Conservation (phyloP, 1,140 invertebrate species). For the Aphelinus atriplicis region DNA sequence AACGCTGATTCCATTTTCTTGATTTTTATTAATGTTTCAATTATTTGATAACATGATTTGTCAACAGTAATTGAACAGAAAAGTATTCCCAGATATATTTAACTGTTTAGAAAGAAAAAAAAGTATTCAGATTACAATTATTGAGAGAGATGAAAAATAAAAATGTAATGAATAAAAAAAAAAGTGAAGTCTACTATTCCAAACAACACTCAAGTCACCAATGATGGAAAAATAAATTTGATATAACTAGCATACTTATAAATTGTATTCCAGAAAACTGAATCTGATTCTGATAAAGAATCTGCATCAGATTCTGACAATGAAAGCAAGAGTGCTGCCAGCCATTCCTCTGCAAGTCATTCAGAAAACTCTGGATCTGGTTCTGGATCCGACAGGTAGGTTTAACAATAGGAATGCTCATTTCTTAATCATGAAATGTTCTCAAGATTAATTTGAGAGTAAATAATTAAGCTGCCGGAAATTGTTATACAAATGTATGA, state of each 20-base stretch:
- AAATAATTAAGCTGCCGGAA: no score
- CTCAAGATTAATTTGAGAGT: no score
- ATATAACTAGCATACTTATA: slow-evolving; percentile 30
- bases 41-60: background rate
- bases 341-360: slow-evolving; percentile 68
- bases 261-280: slow-evolving; percentile 69
- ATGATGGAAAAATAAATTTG: background rate
- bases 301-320: slow-evolving; percentile 74
- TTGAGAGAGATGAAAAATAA: background rate
- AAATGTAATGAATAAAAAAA: background rate
- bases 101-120: background rate
- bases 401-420: background rate
- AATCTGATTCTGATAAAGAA: slow-evolving; percentile 73
- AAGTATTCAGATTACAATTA: slow-evolving; percentile 7
- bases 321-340: slow-evolving; percentile 72
- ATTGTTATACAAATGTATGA: no score
- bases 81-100: background rate
- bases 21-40: background rate
- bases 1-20: background rate
- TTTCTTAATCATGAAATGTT: no score
- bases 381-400: slow-evolving; percentile 72
- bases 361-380: slow-evolving; percentile 63
- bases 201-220: slow-evolving; percentile 48
- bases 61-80: background rate
- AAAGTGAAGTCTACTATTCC: slow-evolving; percentile 44